A percentile compares a stretch with the other conserved stretches of the same genome.
Evolutionary conservation across 2,113 vertebrate genomes (phyloP).

Genomic region (Microtus ochrogaster): DNA sequence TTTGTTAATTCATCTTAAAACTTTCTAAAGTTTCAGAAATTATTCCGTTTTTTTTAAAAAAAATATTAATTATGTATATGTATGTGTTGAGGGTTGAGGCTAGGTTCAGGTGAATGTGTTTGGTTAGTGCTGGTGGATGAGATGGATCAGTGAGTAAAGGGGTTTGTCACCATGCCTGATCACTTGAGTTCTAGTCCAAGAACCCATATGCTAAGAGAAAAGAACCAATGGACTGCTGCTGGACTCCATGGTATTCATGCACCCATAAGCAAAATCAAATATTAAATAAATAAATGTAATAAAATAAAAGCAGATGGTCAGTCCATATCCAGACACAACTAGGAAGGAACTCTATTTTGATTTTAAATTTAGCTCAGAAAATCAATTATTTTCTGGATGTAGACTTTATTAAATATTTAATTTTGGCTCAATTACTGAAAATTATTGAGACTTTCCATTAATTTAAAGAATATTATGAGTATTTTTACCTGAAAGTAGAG

Average conservation of each 20-base stretch:
- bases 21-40: constrained; percentile 24
- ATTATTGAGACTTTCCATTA: neutral
- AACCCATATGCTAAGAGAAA: neutral
- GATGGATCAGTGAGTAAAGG: neutral
- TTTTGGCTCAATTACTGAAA: constrained; percentile 32
- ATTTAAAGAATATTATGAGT: neutral
- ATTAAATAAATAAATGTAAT: neutral
- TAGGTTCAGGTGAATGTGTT: neutral
- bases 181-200: neutral
- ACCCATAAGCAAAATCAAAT: neutral
- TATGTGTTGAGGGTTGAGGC: neutral
- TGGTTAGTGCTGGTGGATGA: neutral
- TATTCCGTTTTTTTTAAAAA: neutral
- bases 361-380: neutral
- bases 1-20: neutral
- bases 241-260: too few relatives aligned
- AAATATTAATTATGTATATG: neutral
- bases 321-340: neutral
- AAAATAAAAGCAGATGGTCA: neutral
- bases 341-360: neutral
- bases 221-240: neutral
- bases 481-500: constrained; percentile 24
- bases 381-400: neutral
- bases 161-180: fast-evolving
- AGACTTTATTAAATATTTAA: neutral